Base-by-base conservation (phyloP, 2,113 vertebrate genomes). In the Megaceryle maxima region DNA sequence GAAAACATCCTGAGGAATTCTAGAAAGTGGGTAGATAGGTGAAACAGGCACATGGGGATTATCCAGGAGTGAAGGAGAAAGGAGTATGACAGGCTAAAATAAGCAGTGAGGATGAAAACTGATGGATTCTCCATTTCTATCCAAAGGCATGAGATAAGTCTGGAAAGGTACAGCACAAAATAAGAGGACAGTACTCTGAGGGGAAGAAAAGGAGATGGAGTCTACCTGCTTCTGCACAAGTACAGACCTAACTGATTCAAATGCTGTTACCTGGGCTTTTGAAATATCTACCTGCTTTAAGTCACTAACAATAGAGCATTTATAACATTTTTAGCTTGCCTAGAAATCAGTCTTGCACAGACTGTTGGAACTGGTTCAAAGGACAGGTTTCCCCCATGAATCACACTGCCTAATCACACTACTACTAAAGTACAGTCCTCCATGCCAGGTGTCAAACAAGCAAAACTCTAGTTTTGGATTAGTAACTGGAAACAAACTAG, bases 371-470 rank as follows among this genome's bases (percentile, higher is more conserved):
- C 28, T 10, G 56, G 16, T 46, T 87, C 41, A 44, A 37, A 22
- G 53, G 66, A n/a, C 33, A 59, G 41, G 0, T 5, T 74, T 59
- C 2, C 31, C 26, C 67, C 20, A 7, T 17, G 9, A 33, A 50
- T 57, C 62, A 6, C 21, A 3, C 7, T 72, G 53, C 16, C 31
- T 44, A 5, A 2, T 25, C 37, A 37, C 37, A 37, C 37, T 41
- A 41, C 39, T 41, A 41, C 39, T 13, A 2, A 48, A 81, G 44
- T 2, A 7, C 56, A 44, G 66, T 37, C 29, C 43, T 83, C 53
- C 5, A 2, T 46, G 35, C n/a, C 24, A 57, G 13, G 0, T 3
- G 18, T 46, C 57, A 11, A 33, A 14, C 4, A 3, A 68, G 16
- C 62, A 64, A 41, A 59, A 19, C n/a, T 57, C 20, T 2, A 9